Percentiles rank a stretch among this genome's conserved stretches.
phyloP scores from a whole-genome alignment of 1,140 invertebrate species.

The Anadara kagoshimensis region DNA sequence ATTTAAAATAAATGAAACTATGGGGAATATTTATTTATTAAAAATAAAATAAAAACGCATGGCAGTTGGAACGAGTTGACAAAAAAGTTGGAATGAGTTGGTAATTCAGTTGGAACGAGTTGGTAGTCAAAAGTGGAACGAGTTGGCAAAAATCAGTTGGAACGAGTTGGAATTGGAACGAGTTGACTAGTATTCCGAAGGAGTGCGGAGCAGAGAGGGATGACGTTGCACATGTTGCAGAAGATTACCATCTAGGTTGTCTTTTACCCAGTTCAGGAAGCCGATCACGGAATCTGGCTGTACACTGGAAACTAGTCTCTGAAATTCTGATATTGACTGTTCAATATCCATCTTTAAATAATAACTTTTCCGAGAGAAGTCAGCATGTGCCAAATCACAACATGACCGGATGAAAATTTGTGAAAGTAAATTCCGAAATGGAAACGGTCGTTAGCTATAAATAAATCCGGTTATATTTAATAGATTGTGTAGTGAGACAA shows the following conservation, averaged over 20 bases:
- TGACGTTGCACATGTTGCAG: not conserved
- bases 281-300: not conserved
- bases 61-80: too few relatives aligned
- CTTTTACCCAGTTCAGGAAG: constrained; percentile 33
- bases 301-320: constrained; percentile 24
- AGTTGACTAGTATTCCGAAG: too few relatives aligned
- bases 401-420: constrained; percentile 7
- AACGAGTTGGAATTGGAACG: too few relatives aligned
- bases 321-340: constrained; percentile 16
- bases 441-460: not conserved
- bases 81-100: too few relatives aligned
- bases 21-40: too few relatives aligned
- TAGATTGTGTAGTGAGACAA: too few relatives aligned
- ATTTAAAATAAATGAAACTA: too few relatives aligned
- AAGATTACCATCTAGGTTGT: constrained; percentile 30
- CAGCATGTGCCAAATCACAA: not conserved
- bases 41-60: too few relatives aligned
- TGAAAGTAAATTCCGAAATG: not conserved
- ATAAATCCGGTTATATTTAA: not conserved
- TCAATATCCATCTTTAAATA: constrained; percentile 7
- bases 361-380: not conserved
- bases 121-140: too few relatives aligned
- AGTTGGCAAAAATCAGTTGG: too few relatives aligned
- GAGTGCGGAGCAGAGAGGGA: too few relatives aligned
- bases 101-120: too few relatives aligned